phyloP scores from a whole-genome alignment of 64 coral and sea anemone genomes.

The Catalaphyllia jardinei region DNA sequence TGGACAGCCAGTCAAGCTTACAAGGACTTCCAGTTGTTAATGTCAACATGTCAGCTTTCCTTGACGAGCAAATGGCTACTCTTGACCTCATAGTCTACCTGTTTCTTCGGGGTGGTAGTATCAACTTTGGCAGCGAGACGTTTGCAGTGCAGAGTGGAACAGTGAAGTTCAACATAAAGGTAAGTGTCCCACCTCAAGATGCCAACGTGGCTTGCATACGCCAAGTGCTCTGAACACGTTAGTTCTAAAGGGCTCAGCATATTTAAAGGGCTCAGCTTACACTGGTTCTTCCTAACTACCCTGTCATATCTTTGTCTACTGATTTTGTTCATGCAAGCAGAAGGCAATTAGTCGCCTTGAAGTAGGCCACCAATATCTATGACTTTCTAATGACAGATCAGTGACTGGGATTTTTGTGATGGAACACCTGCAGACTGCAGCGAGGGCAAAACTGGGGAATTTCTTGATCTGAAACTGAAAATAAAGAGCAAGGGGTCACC shows the following conservation, averaged over 20 bases:
- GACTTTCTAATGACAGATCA: neutral
- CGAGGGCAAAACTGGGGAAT: conserved; percentile 35
- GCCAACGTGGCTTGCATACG: neutral
- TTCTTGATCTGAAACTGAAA: conserved; percentile 12
- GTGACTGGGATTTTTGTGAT: conserved; percentile 39
- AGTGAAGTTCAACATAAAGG: conserved; percentile 36
- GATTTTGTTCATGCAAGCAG: too few species aligned
- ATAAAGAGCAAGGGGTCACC: conserved; percentile 28
- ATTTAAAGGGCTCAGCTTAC: too few species aligned
- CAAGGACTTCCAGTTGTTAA: neutral
- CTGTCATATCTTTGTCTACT: too few species aligned
- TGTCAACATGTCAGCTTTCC: conserved; percentile 6
- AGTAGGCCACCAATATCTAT: neutral
- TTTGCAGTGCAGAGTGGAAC: conserved; percentile 25
- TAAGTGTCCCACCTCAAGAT: neutral
- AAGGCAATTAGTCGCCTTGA: too few species aligned
- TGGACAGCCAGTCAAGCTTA: neutral
- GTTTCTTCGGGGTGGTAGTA: neutral
- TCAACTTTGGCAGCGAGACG: conserved; percentile 18
- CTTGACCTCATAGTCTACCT: conserved; percentile 28
- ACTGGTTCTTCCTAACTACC: too few species aligned
- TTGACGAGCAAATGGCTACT: neutral
- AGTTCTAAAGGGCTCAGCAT: too few species aligned
- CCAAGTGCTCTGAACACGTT: neutral
- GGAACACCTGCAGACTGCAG: neutral